Evolutionary conservation across 2,113 vertebrate species (phyloP).

Genomic region (Orycteropus afer): DNA sequence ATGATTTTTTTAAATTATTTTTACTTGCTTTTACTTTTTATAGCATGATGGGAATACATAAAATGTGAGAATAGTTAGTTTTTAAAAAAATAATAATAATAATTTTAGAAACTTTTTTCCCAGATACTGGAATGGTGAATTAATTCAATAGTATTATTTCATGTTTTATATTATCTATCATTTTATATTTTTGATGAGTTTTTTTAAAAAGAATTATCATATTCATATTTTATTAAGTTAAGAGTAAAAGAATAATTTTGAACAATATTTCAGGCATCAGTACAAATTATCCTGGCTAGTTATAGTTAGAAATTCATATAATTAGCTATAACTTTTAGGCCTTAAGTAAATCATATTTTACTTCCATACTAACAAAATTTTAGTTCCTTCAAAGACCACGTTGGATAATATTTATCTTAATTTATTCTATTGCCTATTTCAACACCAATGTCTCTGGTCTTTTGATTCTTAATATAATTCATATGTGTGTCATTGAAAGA

Average conservation of each 20-base stretch:
- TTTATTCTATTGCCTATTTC: slow-evolving; percentile 52
- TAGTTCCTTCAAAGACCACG: slow-evolving; percentile 25
- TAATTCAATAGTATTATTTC: background rate
- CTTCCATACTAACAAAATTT: slow-evolving; percentile 46
- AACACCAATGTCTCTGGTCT: background rate
- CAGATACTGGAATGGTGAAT: background rate
- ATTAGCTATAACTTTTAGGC: slow-evolving; percentile 47
- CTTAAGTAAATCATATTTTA: slow-evolving; percentile 64
- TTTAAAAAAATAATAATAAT: slow-evolving; percentile 9
- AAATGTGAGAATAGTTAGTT: background rate
- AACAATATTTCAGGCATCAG: slow-evolving; percentile 62
- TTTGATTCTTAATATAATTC: slow-evolving; percentile 6
- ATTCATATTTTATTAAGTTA: slow-evolving; percentile 30
- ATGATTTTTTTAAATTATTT: background rate
- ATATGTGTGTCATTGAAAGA: background rate
- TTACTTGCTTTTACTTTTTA: background rate
- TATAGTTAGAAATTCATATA: slow-evolving; percentile 57
- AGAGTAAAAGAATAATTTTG: slow-evolving; percentile 23
- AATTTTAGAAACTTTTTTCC: background rate
- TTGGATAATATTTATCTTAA: slow-evolving; percentile 33
- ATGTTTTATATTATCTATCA: background rate
- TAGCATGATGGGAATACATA: background rate
- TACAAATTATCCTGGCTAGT: slow-evolving; percentile 64
- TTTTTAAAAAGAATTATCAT: slow-evolving; percentile 50
- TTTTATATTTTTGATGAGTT: slow-evolving; percentile 24